A percentile compares a stretch with the other conserved stretches of the same genome.
Evolutionary conservation across 2,888 invertebrate genomes (phyloP).

Genomic region (Drosophila quasianomalipes): DNA sequence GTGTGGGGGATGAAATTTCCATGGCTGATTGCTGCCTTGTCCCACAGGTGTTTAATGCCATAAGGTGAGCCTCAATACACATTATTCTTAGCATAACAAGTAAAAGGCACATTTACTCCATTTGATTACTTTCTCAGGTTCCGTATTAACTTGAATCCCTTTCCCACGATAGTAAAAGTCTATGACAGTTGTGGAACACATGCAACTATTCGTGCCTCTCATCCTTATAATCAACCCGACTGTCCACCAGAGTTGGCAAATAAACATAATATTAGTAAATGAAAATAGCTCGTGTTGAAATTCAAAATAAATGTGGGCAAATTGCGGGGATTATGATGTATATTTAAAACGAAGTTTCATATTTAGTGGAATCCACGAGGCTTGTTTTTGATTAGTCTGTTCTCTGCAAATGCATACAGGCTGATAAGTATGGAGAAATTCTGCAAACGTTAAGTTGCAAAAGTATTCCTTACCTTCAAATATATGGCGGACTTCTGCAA

Average conservation of each 20-base stretch:
- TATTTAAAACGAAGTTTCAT: not conserved
- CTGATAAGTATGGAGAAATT: not conserved
- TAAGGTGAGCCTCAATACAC: conserved; percentile 75
- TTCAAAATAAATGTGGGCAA: not conserved
- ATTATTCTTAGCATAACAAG: not conserved
- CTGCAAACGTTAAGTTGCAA: not conserved
- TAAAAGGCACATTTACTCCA: not conserved
- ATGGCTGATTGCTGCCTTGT: conserved; percentile 97
- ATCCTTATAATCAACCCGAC: conserved; percentile 96
- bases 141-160: conserved; percentile 94
- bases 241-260: conserved; percentile 94
- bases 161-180: conserved; percentile 94
- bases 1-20: conserved; percentile 96
- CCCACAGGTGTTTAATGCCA: conserved; percentile 97
- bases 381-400: not conserved
- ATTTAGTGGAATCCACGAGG: no score
- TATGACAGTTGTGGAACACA: conserved; percentile 93
- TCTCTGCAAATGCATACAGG: not conserved
- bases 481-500: not conserved
- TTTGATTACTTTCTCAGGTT: conserved; percentile 87
- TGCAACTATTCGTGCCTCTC: conserved; percentile 94
- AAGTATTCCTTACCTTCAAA: not conserved
- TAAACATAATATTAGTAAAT: conserved; percentile 83
- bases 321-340: not conserved
- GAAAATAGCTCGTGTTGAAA: not conserved